Evolutionary conservation across 2,888 invertebrate genomes (phyloP).

Genomic region (Chromoteleia sp.): DNA sequence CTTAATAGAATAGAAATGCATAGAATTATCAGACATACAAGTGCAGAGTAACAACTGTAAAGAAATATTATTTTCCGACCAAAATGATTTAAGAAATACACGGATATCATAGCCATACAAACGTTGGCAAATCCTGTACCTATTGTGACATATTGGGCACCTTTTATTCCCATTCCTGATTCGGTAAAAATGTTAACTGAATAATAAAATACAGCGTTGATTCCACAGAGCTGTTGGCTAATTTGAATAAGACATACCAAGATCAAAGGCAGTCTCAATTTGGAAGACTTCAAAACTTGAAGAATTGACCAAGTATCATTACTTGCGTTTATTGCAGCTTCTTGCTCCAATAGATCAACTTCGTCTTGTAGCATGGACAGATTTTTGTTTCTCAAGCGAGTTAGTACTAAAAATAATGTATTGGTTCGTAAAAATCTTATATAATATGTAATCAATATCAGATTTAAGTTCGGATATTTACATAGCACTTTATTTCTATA

Average conservation of each 20-base stretch:
- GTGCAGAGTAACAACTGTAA: constrained; percentile 87
- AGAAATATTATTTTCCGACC: constrained; percentile 90
- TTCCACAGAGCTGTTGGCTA: constrained; percentile 91
- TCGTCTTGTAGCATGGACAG: constrained; percentile 87
- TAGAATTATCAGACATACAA: constrained; percentile 87
- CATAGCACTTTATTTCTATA: no score
- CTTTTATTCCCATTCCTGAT: constrained; percentile 88
- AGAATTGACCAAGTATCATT: constrained; percentile 86
- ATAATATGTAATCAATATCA: no score
- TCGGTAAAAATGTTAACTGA: constrained; percentile 91
- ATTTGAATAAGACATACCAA: constrained; percentile 92
- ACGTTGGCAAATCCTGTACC: constrained; percentile 90
- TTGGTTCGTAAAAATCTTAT: no score
- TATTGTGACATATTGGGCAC: constrained; percentile 91
- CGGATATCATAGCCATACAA: constrained; percentile 88
- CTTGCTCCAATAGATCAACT: constrained; percentile 87
- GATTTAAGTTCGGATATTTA: no score
- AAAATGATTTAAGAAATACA: constrained; percentile 88
- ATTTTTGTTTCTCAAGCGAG: constrained; percentile 88
- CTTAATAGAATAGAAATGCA: constrained; percentile 86
- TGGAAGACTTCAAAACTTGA: constrained; percentile 87
- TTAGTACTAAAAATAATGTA: constrained; percentile 85
- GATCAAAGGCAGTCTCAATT: constrained; percentile 90
- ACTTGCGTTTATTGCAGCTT: constrained; percentile 81
- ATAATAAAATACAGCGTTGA: constrained; percentile 95